Percentiles rank a stretch among this genome's conserved stretches.
Conservation (phyloP, 1,140 invertebrate species). For the Solen grandis region DNA sequence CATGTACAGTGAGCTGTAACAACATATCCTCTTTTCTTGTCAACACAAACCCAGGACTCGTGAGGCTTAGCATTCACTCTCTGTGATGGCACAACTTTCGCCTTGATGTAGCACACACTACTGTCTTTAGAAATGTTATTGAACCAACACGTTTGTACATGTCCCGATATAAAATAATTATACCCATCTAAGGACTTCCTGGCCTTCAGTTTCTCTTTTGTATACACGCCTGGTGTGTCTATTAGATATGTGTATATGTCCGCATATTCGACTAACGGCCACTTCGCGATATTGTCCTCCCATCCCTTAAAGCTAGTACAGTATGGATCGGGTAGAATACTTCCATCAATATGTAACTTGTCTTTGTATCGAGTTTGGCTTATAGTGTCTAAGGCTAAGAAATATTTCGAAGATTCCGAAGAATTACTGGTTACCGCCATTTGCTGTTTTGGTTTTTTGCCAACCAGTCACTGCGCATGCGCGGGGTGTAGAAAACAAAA, state of each 20-base stretch:
- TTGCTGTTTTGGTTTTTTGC: too few species aligned
- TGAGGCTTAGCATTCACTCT: constrained; percentile 46
- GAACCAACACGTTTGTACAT: constrained; percentile 16
- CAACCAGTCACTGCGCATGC: neutral
- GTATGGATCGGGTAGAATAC: constrained; percentile 8
- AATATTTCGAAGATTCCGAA: neutral
- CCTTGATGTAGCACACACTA: constrained; percentile 17
- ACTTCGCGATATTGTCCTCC: neutral
- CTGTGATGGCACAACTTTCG: neutral
- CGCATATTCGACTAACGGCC: neutral
- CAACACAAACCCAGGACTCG: constrained; percentile 30
- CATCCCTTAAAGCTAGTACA: neutral
- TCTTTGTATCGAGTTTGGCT: neutral
- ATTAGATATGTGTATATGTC: constrained; percentile 11
- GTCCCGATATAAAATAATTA: constrained; percentile 31
- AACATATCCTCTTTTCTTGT: constrained; percentile 22
- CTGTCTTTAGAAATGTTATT: constrained; percentile 9
- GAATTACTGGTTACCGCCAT: neutral
- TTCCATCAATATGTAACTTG: neutral
- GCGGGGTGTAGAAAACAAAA: too few species aligned
- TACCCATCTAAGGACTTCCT: constrained; percentile 48
- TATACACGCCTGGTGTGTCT: constrained; percentile 9
- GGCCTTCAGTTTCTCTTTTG: constrained; percentile 32
- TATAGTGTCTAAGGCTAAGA: neutral
- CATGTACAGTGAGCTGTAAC: constrained; percentile 47